phyloP scores from a whole-genome alignment of 2,797 vertebrate species.

The Urocyon cinereoargenteus region DNA sequence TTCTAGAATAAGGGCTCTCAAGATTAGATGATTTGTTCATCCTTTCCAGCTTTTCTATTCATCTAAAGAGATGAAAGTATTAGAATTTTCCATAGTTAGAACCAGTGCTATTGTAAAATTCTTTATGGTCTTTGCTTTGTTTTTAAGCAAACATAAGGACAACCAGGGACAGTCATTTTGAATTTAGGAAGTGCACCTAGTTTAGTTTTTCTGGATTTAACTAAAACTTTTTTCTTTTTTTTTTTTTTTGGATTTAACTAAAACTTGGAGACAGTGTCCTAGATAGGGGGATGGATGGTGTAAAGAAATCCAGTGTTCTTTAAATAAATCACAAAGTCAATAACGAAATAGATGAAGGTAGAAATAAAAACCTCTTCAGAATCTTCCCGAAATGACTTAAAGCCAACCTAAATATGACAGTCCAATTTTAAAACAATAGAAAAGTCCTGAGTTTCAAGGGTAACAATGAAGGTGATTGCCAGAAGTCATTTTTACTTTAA shows the following conservation, averaged over 20 bases:
- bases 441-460: not conserved
- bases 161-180: not conserved
- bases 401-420: conserved; percentile 47
- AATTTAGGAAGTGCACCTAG: conserved; percentile 6
- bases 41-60: conserved; percentile 22
- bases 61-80: not conserved
- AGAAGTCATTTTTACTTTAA: conserved; percentile 1
- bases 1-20: not conserved
- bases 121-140: not conserved
- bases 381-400: conserved; percentile 50
- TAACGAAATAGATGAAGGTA: conserved; percentile 51
- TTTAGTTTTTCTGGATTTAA: conserved; percentile 38
- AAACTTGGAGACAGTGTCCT: conserved; percentile 57
- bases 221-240: not conserved
- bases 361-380: conserved; percentile 24
- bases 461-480: not conserved
- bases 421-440: conserved; percentile 55
- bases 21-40: not conserved
- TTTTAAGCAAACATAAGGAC: conserved; percentile 41
- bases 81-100: not conserved
- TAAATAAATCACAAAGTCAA: conserved; percentile 74
- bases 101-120: not conserved
- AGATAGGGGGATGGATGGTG: conserved; percentile 61
- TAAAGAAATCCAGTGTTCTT: conserved; percentile 37
- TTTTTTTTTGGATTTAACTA: conserved; percentile 24